Evolutionary conservation across 2,797 vertebrate species (phyloP).

Genomic region (Thalassophryne amazonica): DNA sequence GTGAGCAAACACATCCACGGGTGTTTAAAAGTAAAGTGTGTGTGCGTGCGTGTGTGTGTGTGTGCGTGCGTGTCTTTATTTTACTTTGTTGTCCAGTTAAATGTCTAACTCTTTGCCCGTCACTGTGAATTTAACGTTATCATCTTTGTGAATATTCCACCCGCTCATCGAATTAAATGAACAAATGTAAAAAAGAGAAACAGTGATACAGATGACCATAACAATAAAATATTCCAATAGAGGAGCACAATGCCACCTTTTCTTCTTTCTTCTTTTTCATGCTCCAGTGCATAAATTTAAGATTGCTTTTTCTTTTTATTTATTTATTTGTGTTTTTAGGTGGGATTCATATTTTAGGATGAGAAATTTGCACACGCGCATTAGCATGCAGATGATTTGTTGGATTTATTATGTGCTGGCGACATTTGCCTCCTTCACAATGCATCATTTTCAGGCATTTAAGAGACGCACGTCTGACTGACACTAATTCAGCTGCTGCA

Average conservation of each 20-base stretch:
- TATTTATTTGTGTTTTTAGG: not conserved
- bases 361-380: not conserved
- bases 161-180: slow-evolving; percentile 73
- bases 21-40: slow-evolving; percentile 47
- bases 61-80: slow-evolving; percentile 14
- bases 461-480: not conserved
- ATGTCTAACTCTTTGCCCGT: slow-evolving; percentile 74
- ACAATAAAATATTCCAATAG: slow-evolving; percentile 84
- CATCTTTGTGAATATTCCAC: slow-evolving; percentile 80
- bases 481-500: not conserved
- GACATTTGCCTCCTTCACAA: not conserved
- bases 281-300: not conserved
- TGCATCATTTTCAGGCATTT: not conserved
- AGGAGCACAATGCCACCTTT: slow-evolving; percentile 62
- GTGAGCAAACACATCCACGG: slow-evolving; percentile 32
- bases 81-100: slow-evolving; percentile 53
- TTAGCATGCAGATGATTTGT: not conserved
- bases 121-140: slow-evolving; percentile 82
- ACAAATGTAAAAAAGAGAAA: slow-evolving; percentile 76
- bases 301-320: not conserved
- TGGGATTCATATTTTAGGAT: not conserved
- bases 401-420: not conserved
- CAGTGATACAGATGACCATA: slow-evolving; percentile 74
- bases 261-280: slow-evolving; percentile 38
- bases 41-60: slow-evolving; percentile 29